A percentile compares a stretch with the other conserved stretches of the same genome.
Evolutionary conservation across 2,113 vertebrate species (phyloP).

Genomic region (Butorides virescens): DNA sequence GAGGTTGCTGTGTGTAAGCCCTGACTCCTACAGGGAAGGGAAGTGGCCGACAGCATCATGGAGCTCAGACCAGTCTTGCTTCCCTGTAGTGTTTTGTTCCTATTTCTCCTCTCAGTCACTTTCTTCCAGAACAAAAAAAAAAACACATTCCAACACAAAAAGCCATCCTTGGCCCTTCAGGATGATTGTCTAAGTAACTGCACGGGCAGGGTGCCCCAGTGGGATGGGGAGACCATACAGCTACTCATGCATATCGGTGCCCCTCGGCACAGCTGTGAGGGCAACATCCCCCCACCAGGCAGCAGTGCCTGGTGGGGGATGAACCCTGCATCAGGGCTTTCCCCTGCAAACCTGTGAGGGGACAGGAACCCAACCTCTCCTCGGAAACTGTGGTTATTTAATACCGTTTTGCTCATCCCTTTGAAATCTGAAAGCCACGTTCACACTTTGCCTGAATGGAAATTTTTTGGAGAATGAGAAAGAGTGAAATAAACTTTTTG

Average conservation of each 20-base stretch:
- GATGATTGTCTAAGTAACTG: neutral
- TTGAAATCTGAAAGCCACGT: neutral
- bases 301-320: neutral
- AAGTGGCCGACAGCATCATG: accelerated
- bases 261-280: neutral
- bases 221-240: neutral
- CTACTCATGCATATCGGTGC: accelerated
- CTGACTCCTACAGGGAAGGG: neutral
- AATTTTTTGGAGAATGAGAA: neutral
- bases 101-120: neutral
- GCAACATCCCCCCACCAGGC: too few relatives aligned
- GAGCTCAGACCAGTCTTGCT: neutral
- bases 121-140: neutral
- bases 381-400: accelerated
- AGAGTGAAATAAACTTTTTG: neutral
- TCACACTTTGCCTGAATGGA: neutral
- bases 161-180: neutral
- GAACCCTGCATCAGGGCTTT: neutral
- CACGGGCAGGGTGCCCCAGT: accelerated
- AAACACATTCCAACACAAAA: accelerated
- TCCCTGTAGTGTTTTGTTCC: neutral
- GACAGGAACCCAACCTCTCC: neutral
- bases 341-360: neutral
- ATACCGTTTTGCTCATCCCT: neutral
- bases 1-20: neutral